Conservation (phyloP, 2,888 invertebrate species). For the Drosophila quinaria region DNA sequence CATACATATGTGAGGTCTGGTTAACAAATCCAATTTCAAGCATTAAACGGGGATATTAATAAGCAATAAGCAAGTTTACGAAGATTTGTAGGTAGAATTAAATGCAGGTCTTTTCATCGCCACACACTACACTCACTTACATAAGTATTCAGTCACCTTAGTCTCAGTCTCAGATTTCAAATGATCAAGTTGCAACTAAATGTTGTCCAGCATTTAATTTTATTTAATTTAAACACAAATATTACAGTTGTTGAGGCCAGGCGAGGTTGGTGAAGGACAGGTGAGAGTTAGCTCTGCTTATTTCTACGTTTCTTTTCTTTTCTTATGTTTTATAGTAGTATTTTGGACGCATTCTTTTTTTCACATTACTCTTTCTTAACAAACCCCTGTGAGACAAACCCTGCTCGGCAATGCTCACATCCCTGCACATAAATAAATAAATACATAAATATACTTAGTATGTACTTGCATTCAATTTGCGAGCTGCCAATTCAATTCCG, state of each 20-base stretch:
- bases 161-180: not conserved
- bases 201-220: constrained; percentile 37
- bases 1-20: constrained; percentile 5
- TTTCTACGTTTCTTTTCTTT: constrained; percentile 16
- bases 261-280: constrained; percentile 91
- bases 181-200: constrained; percentile 26
- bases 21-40: not conserved
- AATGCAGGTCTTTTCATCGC: not conserved
- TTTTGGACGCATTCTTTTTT: constrained; percentile 34
- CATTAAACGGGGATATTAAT: not conserved
- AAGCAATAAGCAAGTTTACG: not conserved
- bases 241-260: constrained; percentile 89
- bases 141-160: constrained; percentile 3
- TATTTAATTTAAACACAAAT: constrained; percentile 63
- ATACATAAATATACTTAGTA: not conserved
- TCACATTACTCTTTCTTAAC: constrained; percentile 8
- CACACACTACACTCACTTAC: not conserved
- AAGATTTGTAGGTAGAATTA: not conserved
- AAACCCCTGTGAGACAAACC: constrained; percentile 20
- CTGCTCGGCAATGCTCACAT: constrained; percentile 5
- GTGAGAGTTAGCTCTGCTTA: constrained; percentile 85
- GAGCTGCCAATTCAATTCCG: constrained; percentile 15
- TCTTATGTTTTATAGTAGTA: constrained; percentile 37
- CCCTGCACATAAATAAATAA: not conserved
- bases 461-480: constrained; percentile 38